Percentiles rank a stretch among this genome's conserved stretches.
phyloP scores from a whole-genome alignment of 1,140 invertebrate genomes.

The Protaetia brevitarsis region DNA sequence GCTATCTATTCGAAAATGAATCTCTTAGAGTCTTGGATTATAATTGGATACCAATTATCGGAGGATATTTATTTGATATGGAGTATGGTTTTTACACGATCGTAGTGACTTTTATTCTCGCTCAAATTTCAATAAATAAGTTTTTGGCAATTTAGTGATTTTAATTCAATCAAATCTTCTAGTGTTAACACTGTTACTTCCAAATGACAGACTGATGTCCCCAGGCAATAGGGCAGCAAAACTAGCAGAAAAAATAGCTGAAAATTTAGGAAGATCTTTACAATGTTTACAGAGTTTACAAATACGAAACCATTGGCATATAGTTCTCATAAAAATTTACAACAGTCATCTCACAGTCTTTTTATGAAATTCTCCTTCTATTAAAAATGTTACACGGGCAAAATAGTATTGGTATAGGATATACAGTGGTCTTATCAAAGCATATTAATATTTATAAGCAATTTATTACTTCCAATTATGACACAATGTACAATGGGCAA shows the following conservation, averaged over 20 bases:
- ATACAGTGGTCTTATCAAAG: conserved; percentile 16
- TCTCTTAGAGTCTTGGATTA: background rate
- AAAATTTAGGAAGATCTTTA: background rate
- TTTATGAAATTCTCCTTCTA: conserved; percentile 14
- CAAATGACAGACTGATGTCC: background rate
- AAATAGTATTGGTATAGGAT: background rate
- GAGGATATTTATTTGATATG: background rate
- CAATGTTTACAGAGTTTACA: background rate
- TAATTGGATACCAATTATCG: conserved; percentile 19
- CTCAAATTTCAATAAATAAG: background rate
- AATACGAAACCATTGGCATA: background rate
- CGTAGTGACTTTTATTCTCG: background rate
- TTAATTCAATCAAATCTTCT: background rate
- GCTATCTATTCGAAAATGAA: conserved; percentile 12
- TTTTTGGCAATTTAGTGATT: background rate
- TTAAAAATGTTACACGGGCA: background rate
- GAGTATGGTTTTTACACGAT: conserved; percentile 19
- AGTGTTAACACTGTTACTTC: conserved; percentile 18
- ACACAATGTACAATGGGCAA: background rate
- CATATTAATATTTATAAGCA: conserved; percentile 12
- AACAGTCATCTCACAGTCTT: conserved; percentile 3
- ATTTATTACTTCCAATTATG: background rate
- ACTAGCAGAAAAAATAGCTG: background rate
- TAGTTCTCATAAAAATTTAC: conserved; percentile 9
- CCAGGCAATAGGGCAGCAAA: background rate